Conservation (phyloP, 2,888 invertebrate genomes). For the Microctonus hyperodae region DNA sequence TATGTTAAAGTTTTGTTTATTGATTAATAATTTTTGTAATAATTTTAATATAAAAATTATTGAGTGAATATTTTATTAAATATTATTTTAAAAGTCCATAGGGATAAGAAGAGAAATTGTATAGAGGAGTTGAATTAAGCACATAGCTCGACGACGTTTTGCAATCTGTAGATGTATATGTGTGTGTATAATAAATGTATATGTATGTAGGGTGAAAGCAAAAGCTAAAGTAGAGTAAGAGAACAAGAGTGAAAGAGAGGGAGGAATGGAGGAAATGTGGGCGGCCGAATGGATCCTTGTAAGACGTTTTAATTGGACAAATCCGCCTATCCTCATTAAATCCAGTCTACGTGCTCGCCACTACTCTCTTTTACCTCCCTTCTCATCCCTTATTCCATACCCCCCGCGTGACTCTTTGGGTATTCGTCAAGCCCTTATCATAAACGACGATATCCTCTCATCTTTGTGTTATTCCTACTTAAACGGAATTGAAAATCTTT, state of each 20-base stretch:
- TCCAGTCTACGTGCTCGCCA: constrained; percentile 45
- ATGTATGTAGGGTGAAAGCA: constrained; percentile 20
- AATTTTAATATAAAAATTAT: not conserved
- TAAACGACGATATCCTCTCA: constrained; percentile 53
- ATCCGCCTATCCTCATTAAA: constrained; percentile 65
- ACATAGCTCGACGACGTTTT: not conserved
- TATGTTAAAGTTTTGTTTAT: too few species aligned
- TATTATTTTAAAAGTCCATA: too few species aligned
- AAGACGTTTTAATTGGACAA: constrained; percentile 65
- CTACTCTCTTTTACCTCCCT: constrained; percentile 10
- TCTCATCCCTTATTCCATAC: not conserved
- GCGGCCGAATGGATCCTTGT: constrained; percentile 60
- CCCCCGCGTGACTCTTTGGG: constrained; percentile 14
- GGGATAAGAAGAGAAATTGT: too few species aligned
- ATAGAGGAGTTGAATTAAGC: not conserved
- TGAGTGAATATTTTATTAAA: not conserved
- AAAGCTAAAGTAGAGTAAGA: constrained; percentile 44
- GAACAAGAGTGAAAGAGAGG: constrained; percentile 26
- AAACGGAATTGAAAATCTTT: constrained; percentile 54
- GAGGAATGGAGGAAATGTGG: constrained; percentile 45
- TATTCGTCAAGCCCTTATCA: constrained; percentile 38
- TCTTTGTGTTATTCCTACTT: constrained; percentile 57
- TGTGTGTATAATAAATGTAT: constrained; percentile 16
- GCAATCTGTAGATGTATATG: not conserved
- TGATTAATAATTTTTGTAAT: not conserved